Conservation (phyloP, 2,888 invertebrate genomes). For the Melieria omissa region DNA sequence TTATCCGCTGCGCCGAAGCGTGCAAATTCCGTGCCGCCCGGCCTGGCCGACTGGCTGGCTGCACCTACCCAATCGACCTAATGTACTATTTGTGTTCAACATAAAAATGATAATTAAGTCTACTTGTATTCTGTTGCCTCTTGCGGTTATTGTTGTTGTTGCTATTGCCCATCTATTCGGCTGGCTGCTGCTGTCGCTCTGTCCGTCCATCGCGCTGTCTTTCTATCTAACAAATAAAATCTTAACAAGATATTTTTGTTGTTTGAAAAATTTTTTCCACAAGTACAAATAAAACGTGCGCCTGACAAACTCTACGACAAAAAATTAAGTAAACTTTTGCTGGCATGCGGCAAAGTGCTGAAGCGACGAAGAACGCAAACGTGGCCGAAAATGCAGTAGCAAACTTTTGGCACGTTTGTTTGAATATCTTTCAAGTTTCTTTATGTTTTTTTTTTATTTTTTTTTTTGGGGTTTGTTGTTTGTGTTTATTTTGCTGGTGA, state of each 20-base stretch:
- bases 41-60: background rate
- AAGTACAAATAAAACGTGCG: conserved; percentile 63
- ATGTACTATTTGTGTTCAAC: conserved; percentile 49
- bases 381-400: conserved; percentile 60
- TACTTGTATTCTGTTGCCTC: conserved; percentile 52
- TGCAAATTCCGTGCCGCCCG: background rate
- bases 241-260: conserved; percentile 64
- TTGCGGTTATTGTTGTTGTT: conserved; percentile 6
- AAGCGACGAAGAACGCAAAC: conserved; percentile 33
- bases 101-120: conserved; percentile 63
- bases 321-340: conserved; percentile 31
- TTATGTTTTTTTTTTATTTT: conserved; percentile 17
- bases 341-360: conserved; percentile 41
- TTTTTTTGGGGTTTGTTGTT: conserved; percentile 13
- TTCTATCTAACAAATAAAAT: conserved; percentile 61
- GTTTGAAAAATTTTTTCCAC: conserved; percentile 51
- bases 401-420: conserved; percentile 62
- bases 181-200: background rate
- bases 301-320: conserved; percentile 47
- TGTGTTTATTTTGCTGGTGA: conserved; percentile 33
- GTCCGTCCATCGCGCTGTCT: background rate
- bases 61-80: conserved; percentile 34
- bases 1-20: too few relatives aligned
- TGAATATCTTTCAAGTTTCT: conserved; percentile 42
- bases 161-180: background rate